Evolutionary conservation across 2,113 vertebrate genomes (phyloP).

Genomic region (Equus przewalskii): DNA sequence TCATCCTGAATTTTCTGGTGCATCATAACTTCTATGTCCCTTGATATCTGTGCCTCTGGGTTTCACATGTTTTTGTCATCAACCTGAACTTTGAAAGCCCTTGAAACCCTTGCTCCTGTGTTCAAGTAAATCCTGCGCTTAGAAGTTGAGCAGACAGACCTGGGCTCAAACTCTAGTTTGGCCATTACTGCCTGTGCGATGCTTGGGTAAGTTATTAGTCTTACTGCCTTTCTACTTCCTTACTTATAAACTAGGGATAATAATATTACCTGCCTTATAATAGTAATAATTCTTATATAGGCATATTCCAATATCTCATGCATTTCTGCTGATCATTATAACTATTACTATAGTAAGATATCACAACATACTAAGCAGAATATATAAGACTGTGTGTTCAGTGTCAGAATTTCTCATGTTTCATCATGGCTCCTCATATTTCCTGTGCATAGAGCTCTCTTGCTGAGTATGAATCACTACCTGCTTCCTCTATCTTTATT

Average conservation of each 20-base stretch:
- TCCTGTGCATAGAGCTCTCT: background rate
- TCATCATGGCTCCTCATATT: background rate
- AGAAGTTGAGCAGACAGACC: background rate
- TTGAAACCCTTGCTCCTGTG: background rate
- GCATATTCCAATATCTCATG: background rate
- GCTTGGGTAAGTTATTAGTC: background rate
- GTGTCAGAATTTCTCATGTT: background rate
- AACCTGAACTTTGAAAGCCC: background rate
- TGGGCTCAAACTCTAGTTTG: background rate
- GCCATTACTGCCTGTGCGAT: background rate
- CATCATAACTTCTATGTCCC: background rate
- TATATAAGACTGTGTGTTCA: background rate
- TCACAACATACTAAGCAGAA: background rate
- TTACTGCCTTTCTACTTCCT: background rate
- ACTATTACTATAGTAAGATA: background rate
- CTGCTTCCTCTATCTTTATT: background rate
- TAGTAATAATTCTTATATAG: background rate
- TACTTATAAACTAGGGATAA: background rate
- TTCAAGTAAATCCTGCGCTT: background rate
- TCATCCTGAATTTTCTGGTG: background rate
- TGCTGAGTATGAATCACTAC: background rate
- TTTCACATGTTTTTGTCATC: background rate
- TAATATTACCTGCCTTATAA: background rate
- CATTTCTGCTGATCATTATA: background rate
- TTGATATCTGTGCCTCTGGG: background rate